A percentile compares a stretch with the other conserved stretches of the same genome.
These are phyloP conservation scores for Oscheius myriophilus DNA, from an alignment of 2,888 invertebrate species.

Conservation along the genomic window DNA sequence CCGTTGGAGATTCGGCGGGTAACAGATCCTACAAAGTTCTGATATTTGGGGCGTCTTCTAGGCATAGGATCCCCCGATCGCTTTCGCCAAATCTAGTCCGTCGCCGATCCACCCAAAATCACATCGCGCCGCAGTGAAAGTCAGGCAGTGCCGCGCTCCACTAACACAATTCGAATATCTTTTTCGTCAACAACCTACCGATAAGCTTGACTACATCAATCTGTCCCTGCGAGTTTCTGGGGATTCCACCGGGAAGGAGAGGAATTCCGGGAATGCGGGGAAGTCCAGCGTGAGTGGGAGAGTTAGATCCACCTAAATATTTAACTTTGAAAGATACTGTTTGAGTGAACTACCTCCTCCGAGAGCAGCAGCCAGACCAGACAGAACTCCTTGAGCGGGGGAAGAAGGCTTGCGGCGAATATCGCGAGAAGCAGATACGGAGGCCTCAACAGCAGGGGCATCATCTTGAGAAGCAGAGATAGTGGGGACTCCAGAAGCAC, in stretches of 20 bases:
- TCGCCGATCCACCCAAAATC: slow-evolving; percentile 4
- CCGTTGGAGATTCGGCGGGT: slow-evolving; percentile 70
- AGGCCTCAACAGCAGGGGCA: slow-evolving; percentile 37
- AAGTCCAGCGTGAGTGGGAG: slow-evolving; percentile 68
- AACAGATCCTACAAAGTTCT: slow-evolving; percentile 58
- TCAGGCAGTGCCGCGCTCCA: slow-evolving; percentile 29
- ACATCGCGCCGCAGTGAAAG: slow-evolving; percentile 11
- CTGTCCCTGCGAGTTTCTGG: slow-evolving; percentile 69
- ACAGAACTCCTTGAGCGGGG: slow-evolving; percentile 72
- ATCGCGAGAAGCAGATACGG: slow-evolving; percentile 38
- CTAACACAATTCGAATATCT: slow-evolving; percentile 20
- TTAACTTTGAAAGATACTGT: background rate
- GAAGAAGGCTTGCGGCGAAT: slow-evolving; percentile 68
- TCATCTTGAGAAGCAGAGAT: slow-evolving; percentile 38
- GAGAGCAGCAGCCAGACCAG: slow-evolving; percentile 80
- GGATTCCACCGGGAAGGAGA: slow-evolving; percentile 69
- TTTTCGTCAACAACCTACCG: slow-evolving; percentile 39
- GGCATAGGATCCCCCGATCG: background rate
- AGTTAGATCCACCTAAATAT: slow-evolving; percentile 77
- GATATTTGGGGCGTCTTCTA: background rate
- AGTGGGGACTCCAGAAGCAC: slow-evolving; percentile 36
- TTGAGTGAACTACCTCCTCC: slow-evolving; percentile 71
- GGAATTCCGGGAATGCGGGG: slow-evolving; percentile 70
- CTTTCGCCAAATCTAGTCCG: background rate
- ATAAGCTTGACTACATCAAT: slow-evolving; percentile 70